Evolutionary conservation across 2,888 invertebrate genomes (phyloP).

Genomic region (Himalopsyche kuldschensis): DNA sequence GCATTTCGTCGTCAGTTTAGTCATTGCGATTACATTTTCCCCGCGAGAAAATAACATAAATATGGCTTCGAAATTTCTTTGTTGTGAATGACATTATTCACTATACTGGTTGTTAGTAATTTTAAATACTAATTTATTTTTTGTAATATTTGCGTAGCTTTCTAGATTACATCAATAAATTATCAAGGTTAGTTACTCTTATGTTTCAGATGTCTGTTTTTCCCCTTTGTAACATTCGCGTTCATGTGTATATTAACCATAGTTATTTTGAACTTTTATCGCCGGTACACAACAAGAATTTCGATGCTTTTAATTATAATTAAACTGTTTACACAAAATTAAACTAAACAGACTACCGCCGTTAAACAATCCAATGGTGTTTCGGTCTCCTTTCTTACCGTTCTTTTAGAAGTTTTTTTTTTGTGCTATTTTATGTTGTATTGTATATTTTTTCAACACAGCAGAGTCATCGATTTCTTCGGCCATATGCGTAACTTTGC

Average conservation of each 20-base stretch:
- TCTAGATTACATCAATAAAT: not conserved
- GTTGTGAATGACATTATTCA: no score
- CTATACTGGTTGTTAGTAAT: no score
- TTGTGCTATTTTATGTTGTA: not conserved
- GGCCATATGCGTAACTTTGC: no score
- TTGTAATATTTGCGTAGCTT: not conserved
- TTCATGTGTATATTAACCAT: not conserved
- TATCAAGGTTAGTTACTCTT: not conserved
- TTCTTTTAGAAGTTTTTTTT: not conserved
- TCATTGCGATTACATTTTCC: no score
- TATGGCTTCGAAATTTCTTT: no score
- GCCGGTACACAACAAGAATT: not conserved
- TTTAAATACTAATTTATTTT: not conserved
- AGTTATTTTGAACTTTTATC: not conserved
- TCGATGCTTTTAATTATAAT: not conserved
- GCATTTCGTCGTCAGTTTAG: no score
- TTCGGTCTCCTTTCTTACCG: not conserved
- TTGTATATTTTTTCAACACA: not conserved
- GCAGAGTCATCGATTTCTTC: not conserved
- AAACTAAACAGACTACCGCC: not conserved
- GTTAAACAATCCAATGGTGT: not conserved
- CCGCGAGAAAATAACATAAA: no score
- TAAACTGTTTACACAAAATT: not conserved
- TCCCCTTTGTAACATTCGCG: not conserved
- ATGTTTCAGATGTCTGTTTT: not conserved